phyloP scores from a whole-genome alignment of 1,140 invertebrate genomes.

The Bursaphelenchus mucronatus region DNA sequence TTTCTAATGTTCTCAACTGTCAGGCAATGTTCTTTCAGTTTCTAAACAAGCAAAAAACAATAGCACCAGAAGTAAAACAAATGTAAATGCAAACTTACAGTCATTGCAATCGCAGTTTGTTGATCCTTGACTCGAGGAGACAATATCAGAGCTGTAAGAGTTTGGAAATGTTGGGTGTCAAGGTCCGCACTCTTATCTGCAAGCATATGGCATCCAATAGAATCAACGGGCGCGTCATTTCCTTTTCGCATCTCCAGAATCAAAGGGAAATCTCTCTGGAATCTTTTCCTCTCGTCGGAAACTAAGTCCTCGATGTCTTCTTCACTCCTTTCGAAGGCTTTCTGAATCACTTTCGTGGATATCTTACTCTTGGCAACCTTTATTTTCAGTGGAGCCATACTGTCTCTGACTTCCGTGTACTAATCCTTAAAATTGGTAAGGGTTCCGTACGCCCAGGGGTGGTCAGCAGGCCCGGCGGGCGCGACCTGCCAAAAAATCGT shows the following conservation, averaged over 20 bases:
- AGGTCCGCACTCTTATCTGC: slow-evolving; percentile 35
- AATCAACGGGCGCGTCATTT: slow-evolving; percentile 28
- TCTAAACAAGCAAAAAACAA: slow-evolving; percentile 26
- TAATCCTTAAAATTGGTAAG: too few species aligned
- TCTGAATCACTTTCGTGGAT: too few species aligned
- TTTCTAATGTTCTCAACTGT: slow-evolving; percentile 33
- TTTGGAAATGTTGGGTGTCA: slow-evolving; percentile 44
- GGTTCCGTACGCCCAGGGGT: too few species aligned
- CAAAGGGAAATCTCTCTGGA: slow-evolving; percentile 15
- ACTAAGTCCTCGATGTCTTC: slow-evolving; percentile 17
- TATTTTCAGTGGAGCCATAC: too few species aligned
- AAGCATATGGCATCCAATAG: slow-evolving; percentile 39
- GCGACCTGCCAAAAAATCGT: too few species aligned
- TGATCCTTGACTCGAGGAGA: slow-evolving; percentile 46
- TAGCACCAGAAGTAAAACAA: slow-evolving; percentile 3
- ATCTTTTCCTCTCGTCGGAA: neutral
- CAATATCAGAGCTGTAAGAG: slow-evolving; percentile 34
- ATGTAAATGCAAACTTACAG: slow-evolving; percentile 16
- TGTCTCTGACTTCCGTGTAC: too few species aligned
- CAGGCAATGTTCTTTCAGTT: slow-evolving; percentile 30
- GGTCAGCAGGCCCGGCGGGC: too few species aligned
- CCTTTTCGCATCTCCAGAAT: slow-evolving; percentile 18
- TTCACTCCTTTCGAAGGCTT: neutral
- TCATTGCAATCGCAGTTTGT: slow-evolving; percentile 41
- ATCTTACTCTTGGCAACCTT: too few species aligned